Percentiles rank a stretch among this genome's conserved stretches.
Evolutionary conservation across 2,797 vertebrate species (phyloP).

Genomic region (Botia almorhae): DNA sequence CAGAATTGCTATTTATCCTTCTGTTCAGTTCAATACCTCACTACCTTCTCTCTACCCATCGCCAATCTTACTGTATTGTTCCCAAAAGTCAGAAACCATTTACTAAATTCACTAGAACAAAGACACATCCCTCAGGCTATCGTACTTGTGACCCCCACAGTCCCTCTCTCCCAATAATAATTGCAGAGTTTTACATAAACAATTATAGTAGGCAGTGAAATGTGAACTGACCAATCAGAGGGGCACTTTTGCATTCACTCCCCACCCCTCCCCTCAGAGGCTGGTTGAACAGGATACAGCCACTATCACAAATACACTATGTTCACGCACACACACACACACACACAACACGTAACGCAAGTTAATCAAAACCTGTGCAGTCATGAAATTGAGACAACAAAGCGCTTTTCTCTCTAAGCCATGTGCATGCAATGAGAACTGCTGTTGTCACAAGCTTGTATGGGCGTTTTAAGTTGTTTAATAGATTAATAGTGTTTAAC

Average conservation of each 20-base stretch:
- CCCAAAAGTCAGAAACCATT: conserved; percentile 16
- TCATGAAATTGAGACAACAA: background rate
- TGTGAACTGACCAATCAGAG: conserved; percentile 66
- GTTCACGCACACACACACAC: conserved; percentile 27
- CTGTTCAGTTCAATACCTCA: background rate
- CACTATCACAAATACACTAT: conserved; percentile 36
- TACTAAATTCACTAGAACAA: conserved; percentile 12
- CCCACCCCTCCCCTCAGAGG: conserved; percentile 43
- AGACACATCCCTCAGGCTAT: conserved; percentile 35
- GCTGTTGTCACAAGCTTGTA: background rate
- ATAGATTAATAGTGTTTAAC: background rate
- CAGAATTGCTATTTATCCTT: background rate
- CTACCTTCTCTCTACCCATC: background rate
- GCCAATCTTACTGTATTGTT: background rate
- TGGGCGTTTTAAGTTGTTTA: background rate
- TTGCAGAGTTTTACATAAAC: conserved; percentile 41
- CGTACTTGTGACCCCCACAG: conserved; percentile 2
- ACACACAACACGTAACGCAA: conserved; percentile 1
- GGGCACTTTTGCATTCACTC: conserved; percentile 19
- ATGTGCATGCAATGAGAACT: background rate
- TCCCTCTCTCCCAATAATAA: conserved; percentile 9
- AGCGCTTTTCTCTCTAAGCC: background rate
- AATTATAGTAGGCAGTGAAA: conserved; percentile 38
- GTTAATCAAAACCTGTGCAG: background rate
- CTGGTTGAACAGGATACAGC: conserved; percentile 43